These are phyloP conservation scores for Andrena camellia DNA, from an alignment of 2,888 invertebrate genomes.

Conservation along the genomic window DNA sequence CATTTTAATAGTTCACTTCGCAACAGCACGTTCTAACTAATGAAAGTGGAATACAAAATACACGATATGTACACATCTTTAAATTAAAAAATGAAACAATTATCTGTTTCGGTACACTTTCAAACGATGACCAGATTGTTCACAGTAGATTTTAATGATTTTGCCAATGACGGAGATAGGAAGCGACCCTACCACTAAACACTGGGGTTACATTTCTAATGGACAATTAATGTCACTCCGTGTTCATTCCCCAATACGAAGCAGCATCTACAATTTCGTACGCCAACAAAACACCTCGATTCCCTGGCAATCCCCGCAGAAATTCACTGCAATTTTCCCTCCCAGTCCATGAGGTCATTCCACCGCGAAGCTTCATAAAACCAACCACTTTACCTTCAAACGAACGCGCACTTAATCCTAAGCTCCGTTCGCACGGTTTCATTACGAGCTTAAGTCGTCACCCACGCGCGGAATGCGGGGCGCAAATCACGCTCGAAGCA, in stretches of 20 bases:
- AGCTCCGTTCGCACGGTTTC: constrained; percentile 1
- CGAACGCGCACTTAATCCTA: constrained; percentile 11
- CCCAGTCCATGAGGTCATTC: neutral
- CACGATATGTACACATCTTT: no score
- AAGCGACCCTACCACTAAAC: neutral
- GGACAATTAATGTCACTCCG: constrained; percentile 16
- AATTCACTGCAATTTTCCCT: neutral
- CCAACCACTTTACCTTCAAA: constrained; percentile 43
- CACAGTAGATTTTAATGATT: no score
- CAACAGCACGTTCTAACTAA: no score
- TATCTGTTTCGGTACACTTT: no score
- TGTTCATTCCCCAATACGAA: constrained; percentile 5
- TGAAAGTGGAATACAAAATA: no score
- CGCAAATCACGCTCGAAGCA: neutral
- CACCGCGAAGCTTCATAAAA: constrained; percentile 25
- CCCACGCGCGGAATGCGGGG: neutral
- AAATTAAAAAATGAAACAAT: no score
- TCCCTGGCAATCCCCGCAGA: neutral
- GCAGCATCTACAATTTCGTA: neutral
- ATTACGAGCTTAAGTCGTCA: neutral
- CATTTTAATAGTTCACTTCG: no score
- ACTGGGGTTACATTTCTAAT: neutral
- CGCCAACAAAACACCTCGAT: constrained; percentile 19
- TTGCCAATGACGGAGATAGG: neutral
- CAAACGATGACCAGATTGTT: no score